phyloP scores from a whole-genome alignment of 2,888 invertebrate species.

The Dryobota labecula region DNA sequence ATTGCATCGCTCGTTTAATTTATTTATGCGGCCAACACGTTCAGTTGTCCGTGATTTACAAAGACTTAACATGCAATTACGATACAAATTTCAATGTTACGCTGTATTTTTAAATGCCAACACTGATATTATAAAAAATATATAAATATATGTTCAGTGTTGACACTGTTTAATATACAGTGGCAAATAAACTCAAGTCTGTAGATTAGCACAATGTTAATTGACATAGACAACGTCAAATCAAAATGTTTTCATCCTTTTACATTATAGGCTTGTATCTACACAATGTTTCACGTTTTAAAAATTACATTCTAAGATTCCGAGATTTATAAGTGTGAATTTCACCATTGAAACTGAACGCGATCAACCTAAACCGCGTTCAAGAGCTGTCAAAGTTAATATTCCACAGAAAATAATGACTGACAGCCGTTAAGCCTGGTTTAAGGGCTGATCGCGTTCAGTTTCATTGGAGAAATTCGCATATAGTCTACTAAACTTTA shows the following conservation, averaged over 20 bases:
- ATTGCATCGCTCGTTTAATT: constrained; percentile 43
- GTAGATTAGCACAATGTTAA: constrained; percentile 50
- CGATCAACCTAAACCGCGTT: too few relatives aligned
- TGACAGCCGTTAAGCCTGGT: too few relatives aligned
- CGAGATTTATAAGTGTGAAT: too few relatives aligned
- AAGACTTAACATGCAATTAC: constrained; percentile 57
- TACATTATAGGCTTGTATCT: constrained; percentile 14
- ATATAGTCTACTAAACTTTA: neutral
- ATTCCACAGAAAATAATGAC: too few relatives aligned
- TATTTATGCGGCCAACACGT: constrained; percentile 58
- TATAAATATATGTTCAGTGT: constrained; percentile 33
- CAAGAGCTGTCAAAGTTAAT: too few relatives aligned
- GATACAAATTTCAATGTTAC: constrained; percentile 37
- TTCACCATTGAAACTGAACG: too few relatives aligned
- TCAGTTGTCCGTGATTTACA: constrained; percentile 57
- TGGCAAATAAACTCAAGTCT: constrained; percentile 21
- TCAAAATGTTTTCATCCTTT: constrained; percentile 6
- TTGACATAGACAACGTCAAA: constrained; percentile 38
- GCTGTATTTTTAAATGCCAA: constrained; percentile 27
- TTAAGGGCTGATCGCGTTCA: too few relatives aligned
- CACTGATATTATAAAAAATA: too few relatives aligned
- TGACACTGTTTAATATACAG: constrained; percentile 29
- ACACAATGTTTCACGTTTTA: constrained; percentile 17
- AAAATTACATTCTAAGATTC: neutral
- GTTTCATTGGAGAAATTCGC: too few relatives aligned